These are phyloP conservation scores for Euleptes europaea DNA, from an alignment of 2,113 vertebrate genomes.

Conservation along the genomic window DNA sequence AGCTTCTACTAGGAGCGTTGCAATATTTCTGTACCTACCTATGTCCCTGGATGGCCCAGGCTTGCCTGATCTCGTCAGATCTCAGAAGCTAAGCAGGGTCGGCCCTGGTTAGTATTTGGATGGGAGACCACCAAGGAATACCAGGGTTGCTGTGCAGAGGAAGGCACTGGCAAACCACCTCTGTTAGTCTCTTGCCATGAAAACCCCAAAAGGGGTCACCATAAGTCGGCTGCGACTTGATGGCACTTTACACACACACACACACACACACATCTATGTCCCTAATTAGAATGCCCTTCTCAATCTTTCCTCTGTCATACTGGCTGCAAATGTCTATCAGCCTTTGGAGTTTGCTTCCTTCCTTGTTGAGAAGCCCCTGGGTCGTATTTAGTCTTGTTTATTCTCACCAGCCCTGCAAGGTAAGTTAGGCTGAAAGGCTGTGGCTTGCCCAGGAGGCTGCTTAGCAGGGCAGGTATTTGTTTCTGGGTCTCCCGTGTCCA, in stretches of 20 bases:
- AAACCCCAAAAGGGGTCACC: no score
- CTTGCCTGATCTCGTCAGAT: no score
- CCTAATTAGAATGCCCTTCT: neutral
- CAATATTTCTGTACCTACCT: neutral
- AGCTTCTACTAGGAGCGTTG: neutral
- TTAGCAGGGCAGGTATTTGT: neutral
- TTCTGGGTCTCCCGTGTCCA: no score
- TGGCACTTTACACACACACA: no score
- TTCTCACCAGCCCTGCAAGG: neutral
- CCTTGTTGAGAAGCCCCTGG: neutral
- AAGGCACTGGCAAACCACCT: no score
- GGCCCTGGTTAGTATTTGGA: no score
- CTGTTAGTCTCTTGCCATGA: no score
- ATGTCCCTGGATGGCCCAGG: no score
- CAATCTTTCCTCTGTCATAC: neutral
- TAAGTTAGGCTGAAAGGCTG: neutral
- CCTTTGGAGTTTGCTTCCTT: neutral
- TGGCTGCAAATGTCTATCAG: neutral
- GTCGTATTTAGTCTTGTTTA: neutral
- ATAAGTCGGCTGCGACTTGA: no score
- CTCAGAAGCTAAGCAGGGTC: no score
- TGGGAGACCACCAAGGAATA: no score
- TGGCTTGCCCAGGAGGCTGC: neutral
- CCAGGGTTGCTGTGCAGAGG: no score
- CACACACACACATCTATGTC: neutral